Base-by-base conservation (phyloP, 2,113 vertebrate genomes). In the Coreoperca whiteheadi region DNA sequence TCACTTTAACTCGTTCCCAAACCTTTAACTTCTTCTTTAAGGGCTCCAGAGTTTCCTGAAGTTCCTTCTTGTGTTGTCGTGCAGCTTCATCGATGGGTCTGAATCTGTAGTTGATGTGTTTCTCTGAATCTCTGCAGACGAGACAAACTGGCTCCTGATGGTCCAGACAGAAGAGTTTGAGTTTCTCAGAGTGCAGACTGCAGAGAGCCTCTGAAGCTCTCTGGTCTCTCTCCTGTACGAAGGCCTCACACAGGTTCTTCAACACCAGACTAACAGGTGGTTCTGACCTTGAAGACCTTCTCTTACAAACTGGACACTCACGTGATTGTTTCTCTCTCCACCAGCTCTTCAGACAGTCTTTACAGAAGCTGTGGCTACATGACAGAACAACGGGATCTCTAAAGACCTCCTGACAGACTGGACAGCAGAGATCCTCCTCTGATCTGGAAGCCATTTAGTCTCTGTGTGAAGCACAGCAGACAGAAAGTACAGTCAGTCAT, bases 161-260 rank as follows among this genome's bases (percentile, higher is more conserved):
- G 61, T 64, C 61, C 61, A 63, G 9, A 23, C 60, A 63, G 34
- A 39, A 63, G 18, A 63, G 34, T 63, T 14, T 63, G 30, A 67
- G 64, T 68, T 68, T 68, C 43, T 68, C 65, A 28, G 64, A 67
- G 64, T 68, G 65, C 25, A 68, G 43, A 18, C 23, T 48, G 64
- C 64, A 67, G n/a, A 67, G 64, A 67, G 21, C 60, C 8, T 63
- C 60, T 20, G 34, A 18, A 21, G 59, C 4, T 39, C 28, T 63
- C 60, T 63, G 16, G 20, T 28, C 64, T 46, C 37, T 67, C 7
- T 66, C 9, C 64, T 16, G 8, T 15, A 66, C 8, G 41, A 67
- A 67, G 64, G 64, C 15, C 25, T 67, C 64, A 30, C 64, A 67
- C 64, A 67, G 64, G 41, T 48, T 67, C 41, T 30, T 67, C 4